Evolutionary conservation across 2,113 vertebrate genomes (phyloP), one percentile per base, ranked within the genome.

Genomic region (Cyprinodon brontotheroides): DNA sequence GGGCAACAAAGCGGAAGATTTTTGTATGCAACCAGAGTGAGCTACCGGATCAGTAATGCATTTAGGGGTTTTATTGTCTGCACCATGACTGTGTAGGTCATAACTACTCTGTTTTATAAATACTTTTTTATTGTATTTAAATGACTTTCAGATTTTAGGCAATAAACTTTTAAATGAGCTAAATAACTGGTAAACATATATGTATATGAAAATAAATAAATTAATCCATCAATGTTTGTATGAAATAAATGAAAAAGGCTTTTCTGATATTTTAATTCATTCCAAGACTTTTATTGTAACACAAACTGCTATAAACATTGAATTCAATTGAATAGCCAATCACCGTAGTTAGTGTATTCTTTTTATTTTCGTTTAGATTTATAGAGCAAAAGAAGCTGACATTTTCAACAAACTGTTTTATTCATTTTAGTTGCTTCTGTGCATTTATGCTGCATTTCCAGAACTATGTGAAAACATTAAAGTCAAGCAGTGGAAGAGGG

Each of bases 401-500:
- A 50, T 50, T 17, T 17, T n/a, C 14, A 53, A 53, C 50, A n/a
- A 14, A 15, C 17, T 20, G 50, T 53, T 53, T 53, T 53, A 53
- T 53, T 53, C 29, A 13, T 4, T 13, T 36, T 14, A 57, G 48
- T 3, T 20, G 22, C 67, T 71, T 67, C 47, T 61, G 65, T 57
- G 13, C 50, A 72, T 74, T 50, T 60, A 61, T 77, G 68, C 63
- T 64, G 39, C 67, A 43, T 65, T 9, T 36, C 3, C n/a, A 47
- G 37, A 61, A 22, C 29, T 29, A 22, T 9, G 0, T 62, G 20
- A 74, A 61, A 45, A 80, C 71, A 60, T 37, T 67, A 12, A 77
- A 69, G 72, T 71, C 38, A 74, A 69, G 64, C 61, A 47, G 67
- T 82, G 73, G 82, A 83, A 22, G 22, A 77, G 65, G 3, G 37